Conservation (phyloP, 1,140 invertebrate species). For the Heliconius nattereri region DNA sequence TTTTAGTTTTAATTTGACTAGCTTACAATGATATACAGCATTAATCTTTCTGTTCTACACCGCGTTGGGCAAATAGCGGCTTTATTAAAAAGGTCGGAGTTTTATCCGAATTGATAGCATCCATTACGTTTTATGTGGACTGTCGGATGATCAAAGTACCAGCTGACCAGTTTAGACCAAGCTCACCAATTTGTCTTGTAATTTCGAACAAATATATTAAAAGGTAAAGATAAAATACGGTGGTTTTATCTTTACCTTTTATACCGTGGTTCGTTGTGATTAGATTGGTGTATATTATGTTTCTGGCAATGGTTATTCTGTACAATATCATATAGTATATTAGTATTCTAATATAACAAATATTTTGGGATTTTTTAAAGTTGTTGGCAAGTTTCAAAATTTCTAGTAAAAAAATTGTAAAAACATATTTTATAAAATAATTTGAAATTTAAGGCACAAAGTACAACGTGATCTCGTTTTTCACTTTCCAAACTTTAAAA, state of each 20-base stretch:
- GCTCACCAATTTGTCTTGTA: constrained; percentile 39
- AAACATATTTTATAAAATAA: too few relatives aligned
- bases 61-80: constrained; percentile 41
- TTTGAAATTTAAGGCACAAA: too few relatives aligned
- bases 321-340: too few relatives aligned
- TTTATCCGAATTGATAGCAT: constrained; percentile 43
- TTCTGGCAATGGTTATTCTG: neutral
- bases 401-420: too few relatives aligned
- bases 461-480: too few relatives aligned
- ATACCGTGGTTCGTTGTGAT: neutral
- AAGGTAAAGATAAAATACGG: constrained; percentile 9
- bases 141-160: constrained; percentile 42
- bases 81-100: constrained; percentile 45
- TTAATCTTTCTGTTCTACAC: constrained; percentile 45
- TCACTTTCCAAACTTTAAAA: too few relatives aligned
- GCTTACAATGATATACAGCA: constrained; percentile 47
- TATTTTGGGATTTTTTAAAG: too few relatives aligned
- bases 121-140: constrained; percentile 44
- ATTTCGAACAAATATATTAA: constrained; percentile 28
- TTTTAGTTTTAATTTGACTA: constrained; percentile 49
- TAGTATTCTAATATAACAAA: too few relatives aligned
- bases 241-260: too few relatives aligned
- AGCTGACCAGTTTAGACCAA: constrained; percentile 41
- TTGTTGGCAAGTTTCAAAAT: too few relatives aligned
- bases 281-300: neutral